Evolutionary conservation across 2,113 vertebrate genomes (phyloP), one percentile per base, ranked within the genome.

Genomic region (Platysteira castanea): DNA sequence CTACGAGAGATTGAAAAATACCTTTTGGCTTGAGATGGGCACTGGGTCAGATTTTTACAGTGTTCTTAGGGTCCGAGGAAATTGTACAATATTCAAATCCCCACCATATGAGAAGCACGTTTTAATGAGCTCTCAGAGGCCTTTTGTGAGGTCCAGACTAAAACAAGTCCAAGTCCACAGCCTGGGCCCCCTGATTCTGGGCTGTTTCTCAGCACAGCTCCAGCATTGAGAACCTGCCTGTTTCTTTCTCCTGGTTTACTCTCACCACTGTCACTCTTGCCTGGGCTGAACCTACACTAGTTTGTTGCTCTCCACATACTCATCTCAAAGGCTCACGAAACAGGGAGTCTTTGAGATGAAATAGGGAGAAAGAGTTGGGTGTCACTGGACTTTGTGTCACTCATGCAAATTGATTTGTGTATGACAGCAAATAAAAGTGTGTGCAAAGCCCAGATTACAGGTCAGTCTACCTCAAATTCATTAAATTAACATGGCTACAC

Each of bases 81-180:
- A 54, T 10, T 1, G 42, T 61, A 5, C 9, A 69, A 37, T 20
- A 11, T 33, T 75, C 39, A 70, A 33, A 76, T 19, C 9, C 20
- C 18, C 0, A 1, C 17, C 28, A 22, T 13, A 9, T 2, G 9
- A 68, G 47, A 60, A 27, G 13, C 3, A 0, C 23, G 8, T 73
- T 79, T 79, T 46, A 39, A 46, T n/a, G 30, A 41, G 42, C 28
- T 42, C 57, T n/a, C 49, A 49, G 71, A 73, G 46, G 41, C 5
- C 12, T 64, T 82, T 87, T 75, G 49, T 47, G 46, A 64, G 26
- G 27, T 84, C 44, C 63, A 87, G 28, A 46, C 18, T 60, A 30
- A 68, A 85, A 27, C 7, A 23, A 86, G 19, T 35, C 30, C 49
- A 63, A 63, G 41, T 3, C 13, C 20, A n/a, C 31, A 49, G 1